Evolutionary conservation across 2,888 invertebrate genomes (phyloP), one percentile per base, ranked within the genome.

Genomic region (Drosophila fulvimacula): DNA sequence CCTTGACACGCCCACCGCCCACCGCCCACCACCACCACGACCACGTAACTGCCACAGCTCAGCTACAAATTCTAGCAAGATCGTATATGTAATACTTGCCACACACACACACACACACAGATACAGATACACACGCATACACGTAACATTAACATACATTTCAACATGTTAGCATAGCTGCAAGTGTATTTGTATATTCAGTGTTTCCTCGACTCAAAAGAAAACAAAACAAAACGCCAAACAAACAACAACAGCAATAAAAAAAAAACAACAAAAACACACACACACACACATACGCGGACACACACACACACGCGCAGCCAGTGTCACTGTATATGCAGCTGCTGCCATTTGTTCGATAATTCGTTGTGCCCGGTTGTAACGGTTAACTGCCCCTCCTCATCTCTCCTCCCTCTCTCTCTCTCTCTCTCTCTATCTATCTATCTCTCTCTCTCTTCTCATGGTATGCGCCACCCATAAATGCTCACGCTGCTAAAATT

Each of bases 41-140:
- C 69, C 73, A 76, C 73, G 68, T 64, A 76, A 72, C 63, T 46
- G 77, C 76, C 68, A 68, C 72, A 68, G 75, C 75, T 76, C 73
- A 72, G 77, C 68, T 76, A 73, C 64, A 49, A 49, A 60, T 57
- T 67, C 59, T 63, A 75, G 75, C 57, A 53, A 69, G 69, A 69
- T 68, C 69, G 69, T 68, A 68, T 53, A 52, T 48, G 44, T 66
- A 53, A 62, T 44, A 51, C 46, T 44, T 65, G 63, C 52, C 55
- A 49, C 51, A 52, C 41, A 53, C 52, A 24, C 21, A 55, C n/a
- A 41, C 3, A n/a, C 15, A 55, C 32, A 38, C 30, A 1, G 7
- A 55, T 17, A 52, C 27, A 39, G 21, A 46, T 24, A 44, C 27
- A 56, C 15, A 30, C n/a, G 36, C n/a, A 58, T 5, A 21, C 17